A percentile compares a stretch with the other conserved stretches of the same genome.
Conservation (phyloP, 2,113 vertebrate genomes). For the Tyto alba region DNA sequence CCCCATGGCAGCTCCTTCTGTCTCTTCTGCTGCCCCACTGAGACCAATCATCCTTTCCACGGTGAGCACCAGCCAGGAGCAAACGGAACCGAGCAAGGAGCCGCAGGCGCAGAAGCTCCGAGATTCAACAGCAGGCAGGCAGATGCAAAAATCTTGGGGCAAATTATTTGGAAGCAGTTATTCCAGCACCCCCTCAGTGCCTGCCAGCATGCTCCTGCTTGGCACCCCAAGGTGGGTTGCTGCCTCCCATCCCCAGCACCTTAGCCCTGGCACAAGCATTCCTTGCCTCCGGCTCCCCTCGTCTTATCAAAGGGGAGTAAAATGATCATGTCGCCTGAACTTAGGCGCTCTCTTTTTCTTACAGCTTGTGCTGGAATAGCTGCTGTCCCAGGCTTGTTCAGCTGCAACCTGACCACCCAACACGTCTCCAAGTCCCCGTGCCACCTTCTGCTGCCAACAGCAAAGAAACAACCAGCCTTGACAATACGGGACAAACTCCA, state of each 20-base stretch:
- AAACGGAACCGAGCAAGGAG: neutral
- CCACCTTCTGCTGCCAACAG: neutral
- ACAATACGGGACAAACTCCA: neutral
- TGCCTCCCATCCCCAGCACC: neutral
- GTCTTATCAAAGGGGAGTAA: neutral
- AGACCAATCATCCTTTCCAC: neutral
- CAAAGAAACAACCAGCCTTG: neutral
- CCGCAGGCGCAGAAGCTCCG: neutral
- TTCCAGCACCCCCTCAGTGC: neutral
- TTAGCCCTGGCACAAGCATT: neutral
- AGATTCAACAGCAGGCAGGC: neutral
- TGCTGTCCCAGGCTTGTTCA: neutral
- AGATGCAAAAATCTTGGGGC: neutral
- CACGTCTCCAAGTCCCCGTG: accelerated
- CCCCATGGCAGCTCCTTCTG: neutral
- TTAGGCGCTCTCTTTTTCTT: too few species aligned
- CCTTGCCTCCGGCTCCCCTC: neutral
- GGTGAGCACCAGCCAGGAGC: neutral
- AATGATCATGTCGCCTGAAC: neutral
- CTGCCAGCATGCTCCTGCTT: neutral
- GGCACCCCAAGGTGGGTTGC: neutral
- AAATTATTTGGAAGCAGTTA: neutral
- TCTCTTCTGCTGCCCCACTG: neutral
- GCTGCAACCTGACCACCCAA: neutral
- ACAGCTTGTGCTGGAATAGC: neutral